These are phyloP conservation scores for Synodontis membranacea DNA, from an alignment of 2,113 vertebrate genomes.

Conservation along the genomic window DNA sequence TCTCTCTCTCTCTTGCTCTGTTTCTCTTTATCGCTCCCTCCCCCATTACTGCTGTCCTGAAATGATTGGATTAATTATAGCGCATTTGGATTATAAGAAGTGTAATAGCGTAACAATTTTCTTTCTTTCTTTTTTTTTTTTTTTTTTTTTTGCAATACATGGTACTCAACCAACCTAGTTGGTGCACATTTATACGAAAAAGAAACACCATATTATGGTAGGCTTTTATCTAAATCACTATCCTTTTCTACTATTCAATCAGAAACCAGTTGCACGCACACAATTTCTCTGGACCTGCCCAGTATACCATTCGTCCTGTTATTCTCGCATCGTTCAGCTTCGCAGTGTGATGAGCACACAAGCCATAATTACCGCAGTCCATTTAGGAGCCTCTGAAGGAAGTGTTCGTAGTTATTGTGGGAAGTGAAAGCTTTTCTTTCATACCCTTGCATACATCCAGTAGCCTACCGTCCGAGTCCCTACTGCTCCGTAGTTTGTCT, in stretches of 20 bases:
- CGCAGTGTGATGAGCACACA: not conserved
- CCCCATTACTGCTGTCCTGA: not conserved
- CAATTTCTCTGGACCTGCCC: not conserved
- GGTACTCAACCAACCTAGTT: not conserved
- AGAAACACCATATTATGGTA: not conserved
- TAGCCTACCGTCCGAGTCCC: not conserved
- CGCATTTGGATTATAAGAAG: not conserved
- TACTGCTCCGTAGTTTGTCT: not conserved
- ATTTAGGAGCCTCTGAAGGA: not conserved
- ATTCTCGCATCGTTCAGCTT: not conserved
- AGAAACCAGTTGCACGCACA: not conserved
- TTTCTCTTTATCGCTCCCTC: not conserved
- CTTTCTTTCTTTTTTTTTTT: too few species aligned
- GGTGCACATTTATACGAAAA: too few species aligned
- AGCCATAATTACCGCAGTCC: constrained; percentile 1
- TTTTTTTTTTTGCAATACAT: too few species aligned
- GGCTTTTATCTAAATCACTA: not conserved
- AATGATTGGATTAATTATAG: not conserved
- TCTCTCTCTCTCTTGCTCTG: not conserved
- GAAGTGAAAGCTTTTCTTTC: not conserved
- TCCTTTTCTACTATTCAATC: not conserved
- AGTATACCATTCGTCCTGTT: not conserved
- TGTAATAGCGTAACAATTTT: too few species aligned
- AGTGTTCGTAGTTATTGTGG: not conserved
- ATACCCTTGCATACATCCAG: not conserved